Evolutionary conservation across 2,113 vertebrate genomes (phyloP).

Genomic region (Vulpes vulpes): DNA sequence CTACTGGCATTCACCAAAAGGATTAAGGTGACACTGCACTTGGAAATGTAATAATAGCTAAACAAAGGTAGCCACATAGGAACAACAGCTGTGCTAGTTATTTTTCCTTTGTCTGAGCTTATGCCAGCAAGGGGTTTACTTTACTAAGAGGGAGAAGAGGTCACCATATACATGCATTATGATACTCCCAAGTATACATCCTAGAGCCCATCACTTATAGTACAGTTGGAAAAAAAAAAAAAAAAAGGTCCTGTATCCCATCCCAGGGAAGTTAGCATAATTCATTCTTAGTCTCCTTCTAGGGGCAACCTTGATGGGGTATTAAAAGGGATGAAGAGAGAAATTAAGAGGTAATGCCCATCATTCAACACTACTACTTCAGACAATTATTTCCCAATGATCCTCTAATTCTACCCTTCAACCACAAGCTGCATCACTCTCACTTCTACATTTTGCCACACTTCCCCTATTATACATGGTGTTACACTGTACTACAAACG

Average conservation of each 20-base stretch:
- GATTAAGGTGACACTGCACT: not conserved
- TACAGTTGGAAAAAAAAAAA: not conserved
- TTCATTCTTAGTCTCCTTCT: not conserved
- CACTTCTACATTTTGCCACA: not conserved
- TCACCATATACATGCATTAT: not conserved
- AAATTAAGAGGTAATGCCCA: not conserved
- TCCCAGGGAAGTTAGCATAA: not conserved
- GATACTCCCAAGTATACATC: not conserved
- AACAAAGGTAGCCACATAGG: not conserved
- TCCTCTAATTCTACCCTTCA: not conserved
- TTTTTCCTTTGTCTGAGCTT: slow-evolving; percentile 14
- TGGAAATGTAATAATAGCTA: not conserved
- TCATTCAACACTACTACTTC: not conserved
- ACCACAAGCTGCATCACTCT: not conserved
- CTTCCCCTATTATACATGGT: not conserved
- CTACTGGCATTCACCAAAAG: not conserved
- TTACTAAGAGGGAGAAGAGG: not conserved
- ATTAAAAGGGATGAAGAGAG: not conserved
- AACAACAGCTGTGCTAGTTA: not conserved
- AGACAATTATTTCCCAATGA: not conserved
- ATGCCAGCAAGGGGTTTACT: not conserved
- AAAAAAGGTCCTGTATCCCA: not conserved
- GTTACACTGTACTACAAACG: not conserved
- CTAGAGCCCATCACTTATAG: not conserved
- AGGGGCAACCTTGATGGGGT: not conserved